Base-by-base conservation (phyloP, 2,113 vertebrate species). In the Turdus rufiventris region DNA sequence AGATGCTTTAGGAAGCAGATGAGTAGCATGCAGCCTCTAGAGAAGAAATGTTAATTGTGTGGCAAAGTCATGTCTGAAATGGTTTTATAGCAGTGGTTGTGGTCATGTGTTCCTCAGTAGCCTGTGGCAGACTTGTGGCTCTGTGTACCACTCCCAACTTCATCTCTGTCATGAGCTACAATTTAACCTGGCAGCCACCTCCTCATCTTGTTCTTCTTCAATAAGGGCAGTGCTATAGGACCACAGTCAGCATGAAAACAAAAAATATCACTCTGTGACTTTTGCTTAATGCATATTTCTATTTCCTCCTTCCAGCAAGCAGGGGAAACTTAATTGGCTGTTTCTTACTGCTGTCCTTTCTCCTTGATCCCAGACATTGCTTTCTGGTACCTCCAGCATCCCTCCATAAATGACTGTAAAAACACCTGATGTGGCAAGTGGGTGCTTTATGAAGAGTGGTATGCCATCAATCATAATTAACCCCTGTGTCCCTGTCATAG, bases 381-480 rank as follows among this genome's bases (percentile, higher is more conserved):
- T 78, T 90, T 34, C 94, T 81, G 93, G 81, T 65, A 86, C 84
- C 93, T 94, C 92, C 57, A 42, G 80, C 60, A 93, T 88, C 51
- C 17, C 81, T 94, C 84, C 62, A 91, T 94, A 78, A 85, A 83
- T 97, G 96, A 97, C 61, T 93, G 75, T 72, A 93, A 92, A 97
- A 98, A 91, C 73, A 89, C 85, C 95, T 96, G 95, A 97, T 97
- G 93, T 97, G 93, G 97, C 96, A 97, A 97, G 85, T 92, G 54
- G 91, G 79, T 94, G 78, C 95, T 97, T 97, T 97, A 96, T 97
- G 98, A 97, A 97, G 98, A 96, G 94, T 92, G 96, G 96, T 97
- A 81, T 34, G 87, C 75, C 97, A 98, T 98, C 98, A 98, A 92
- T 98, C 98, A 98, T 98, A 97, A 98, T 98, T 98, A 98, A 98